phyloP scores from a whole-genome alignment of 2,888 invertebrate species.

The Drosophila merina region DNA sequence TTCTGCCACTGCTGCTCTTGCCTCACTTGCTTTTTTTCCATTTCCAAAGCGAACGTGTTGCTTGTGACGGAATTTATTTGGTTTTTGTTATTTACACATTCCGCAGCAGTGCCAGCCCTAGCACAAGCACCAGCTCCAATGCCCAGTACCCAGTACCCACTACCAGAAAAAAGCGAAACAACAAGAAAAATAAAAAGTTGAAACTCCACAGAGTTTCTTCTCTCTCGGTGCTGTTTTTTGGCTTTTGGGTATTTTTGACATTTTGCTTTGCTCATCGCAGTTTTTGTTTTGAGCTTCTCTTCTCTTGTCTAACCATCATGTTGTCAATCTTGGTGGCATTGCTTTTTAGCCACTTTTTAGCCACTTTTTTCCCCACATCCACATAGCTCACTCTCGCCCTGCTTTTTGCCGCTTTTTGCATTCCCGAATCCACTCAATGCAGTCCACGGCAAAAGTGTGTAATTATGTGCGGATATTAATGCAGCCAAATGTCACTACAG shows the following conservation, averaged over 20 bases:
- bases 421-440: constrained; percentile 23
- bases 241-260: constrained; percentile 79
- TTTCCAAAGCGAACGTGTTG: constrained; percentile 66
- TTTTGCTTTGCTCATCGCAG: constrained; percentile 77
- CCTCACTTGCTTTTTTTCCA: constrained; percentile 43
- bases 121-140: constrained; percentile 12
- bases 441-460: constrained; percentile 21
- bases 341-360: constrained; percentile 56
- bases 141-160: not conserved
- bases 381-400: constrained; percentile 50
- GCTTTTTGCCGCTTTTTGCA: constrained; percentile 33
- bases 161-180: constrained; percentile 1
- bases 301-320: constrained; percentile 78
- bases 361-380: constrained; percentile 48
- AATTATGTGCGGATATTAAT: constrained; percentile 38
- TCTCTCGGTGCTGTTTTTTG: constrained; percentile 56
- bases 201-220: constrained; percentile 45
- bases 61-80: constrained; percentile 80
- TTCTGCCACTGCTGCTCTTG: constrained; percentile 49
- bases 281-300: constrained; percentile 67
- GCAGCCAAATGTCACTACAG: constrained; percentile 28
- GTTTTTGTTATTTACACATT: constrained; percentile 80
- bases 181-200: constrained; percentile 26
- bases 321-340: constrained; percentile 81
- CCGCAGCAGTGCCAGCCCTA: constrained; percentile 38